Evolutionary conservation across 2,113 vertebrate species (phyloP).

Genomic region (Oxygymnocypris stewartii): DNA sequence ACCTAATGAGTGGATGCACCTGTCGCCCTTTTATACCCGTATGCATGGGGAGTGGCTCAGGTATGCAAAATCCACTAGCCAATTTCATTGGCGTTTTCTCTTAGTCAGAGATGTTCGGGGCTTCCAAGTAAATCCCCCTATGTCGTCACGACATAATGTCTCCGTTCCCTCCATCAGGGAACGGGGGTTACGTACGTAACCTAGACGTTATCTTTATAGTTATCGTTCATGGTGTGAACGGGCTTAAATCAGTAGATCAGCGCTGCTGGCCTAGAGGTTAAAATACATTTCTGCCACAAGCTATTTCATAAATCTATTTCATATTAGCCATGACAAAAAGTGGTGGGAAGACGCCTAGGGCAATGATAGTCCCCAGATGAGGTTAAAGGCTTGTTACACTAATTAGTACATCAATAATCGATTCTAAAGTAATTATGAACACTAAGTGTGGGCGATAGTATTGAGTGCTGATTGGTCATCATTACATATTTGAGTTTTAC

Average conservation of each 20-base stretch:
- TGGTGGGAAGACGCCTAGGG: not conserved
- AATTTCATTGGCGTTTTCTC: too few species aligned
- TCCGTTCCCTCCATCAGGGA: too few species aligned
- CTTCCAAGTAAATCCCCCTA: too few species aligned
- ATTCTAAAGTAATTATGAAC: not conserved
- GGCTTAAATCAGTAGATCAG: not conserved
- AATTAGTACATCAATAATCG: not conserved
- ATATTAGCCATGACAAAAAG: not conserved
- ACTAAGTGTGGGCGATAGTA: not conserved
- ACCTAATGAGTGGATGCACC: too few species aligned
- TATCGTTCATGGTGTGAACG: too few species aligned
- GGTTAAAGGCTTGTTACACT: not conserved
- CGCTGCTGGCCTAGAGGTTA: not conserved
- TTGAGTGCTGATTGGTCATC: not conserved
- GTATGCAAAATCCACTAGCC: too few species aligned
- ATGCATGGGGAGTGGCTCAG: too few species aligned
- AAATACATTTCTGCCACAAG: not conserved
- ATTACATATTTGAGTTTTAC: not conserved
- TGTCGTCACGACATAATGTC: too few species aligned
- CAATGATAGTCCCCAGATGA: not conserved
- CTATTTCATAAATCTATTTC: not conserved
- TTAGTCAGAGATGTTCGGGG: too few species aligned
- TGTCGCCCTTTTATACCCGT: too few species aligned
- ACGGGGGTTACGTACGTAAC: too few species aligned
- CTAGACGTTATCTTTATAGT: too few species aligned